Evolutionary conservation across 2,888 invertebrate genomes (phyloP).

Genomic region (Noctua comes): DNA sequence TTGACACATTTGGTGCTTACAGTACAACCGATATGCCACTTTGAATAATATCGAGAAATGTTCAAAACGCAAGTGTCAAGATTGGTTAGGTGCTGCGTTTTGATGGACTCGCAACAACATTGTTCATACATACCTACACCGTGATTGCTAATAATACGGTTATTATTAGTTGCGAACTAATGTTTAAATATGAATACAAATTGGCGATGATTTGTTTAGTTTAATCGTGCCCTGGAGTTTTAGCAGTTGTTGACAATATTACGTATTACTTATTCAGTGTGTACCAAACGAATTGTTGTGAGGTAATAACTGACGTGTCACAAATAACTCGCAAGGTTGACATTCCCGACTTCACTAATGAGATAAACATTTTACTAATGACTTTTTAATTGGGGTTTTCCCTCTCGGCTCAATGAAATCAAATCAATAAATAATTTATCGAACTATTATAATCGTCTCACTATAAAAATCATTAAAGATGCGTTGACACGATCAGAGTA

Average conservation of each 20-base stretch:
- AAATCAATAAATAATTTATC: neutral
- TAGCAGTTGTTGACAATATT: conserved; percentile 19
- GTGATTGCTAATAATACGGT: conserved; percentile 86
- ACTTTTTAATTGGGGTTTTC: conserved; percentile 14
- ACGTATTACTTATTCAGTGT: neutral
- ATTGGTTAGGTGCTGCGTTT: conserved; percentile 74
- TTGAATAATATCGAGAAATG: conserved; percentile 76
- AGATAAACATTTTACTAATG: conserved; percentile 9
- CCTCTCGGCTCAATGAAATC: neutral
- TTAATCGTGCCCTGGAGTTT: conserved; percentile 20
- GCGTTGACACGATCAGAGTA: no score
- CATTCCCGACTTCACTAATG: conserved; percentile 2
- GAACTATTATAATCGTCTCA: neutral
- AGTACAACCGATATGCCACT: conserved; percentile 68
- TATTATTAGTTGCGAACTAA: conserved; percentile 77
- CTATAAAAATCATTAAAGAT: neutral
- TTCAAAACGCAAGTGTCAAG: conserved; percentile 84
- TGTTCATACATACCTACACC: conserved; percentile 72
- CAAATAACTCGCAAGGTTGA: conserved; percentile 10
- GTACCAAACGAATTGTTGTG: neutral
- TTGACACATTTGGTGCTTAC: conserved; percentile 65
- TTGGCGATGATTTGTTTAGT: conserved; percentile 49
- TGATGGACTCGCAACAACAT: conserved; percentile 78
- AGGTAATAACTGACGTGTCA: neutral
- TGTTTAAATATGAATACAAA: conserved; percentile 56